Conservation (phyloP, 2,888 invertebrate species). For the Phalangium opilio region DNA sequence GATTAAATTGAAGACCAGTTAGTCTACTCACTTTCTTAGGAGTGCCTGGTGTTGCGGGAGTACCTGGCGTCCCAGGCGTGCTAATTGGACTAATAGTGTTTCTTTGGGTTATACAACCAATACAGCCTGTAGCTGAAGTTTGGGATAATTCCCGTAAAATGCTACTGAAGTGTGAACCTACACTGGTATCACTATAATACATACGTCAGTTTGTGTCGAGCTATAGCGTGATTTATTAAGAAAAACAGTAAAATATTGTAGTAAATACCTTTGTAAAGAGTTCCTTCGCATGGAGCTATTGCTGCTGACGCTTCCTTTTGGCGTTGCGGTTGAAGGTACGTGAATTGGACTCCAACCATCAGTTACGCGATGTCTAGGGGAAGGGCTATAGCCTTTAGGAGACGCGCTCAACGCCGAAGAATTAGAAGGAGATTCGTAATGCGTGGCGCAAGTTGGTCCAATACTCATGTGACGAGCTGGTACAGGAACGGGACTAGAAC, state of each 20-base stretch:
- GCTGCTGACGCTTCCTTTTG: no score
- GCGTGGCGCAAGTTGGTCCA: background rate
- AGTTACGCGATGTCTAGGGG: no score
- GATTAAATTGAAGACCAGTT: no score
- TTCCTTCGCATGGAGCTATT: conserved; percentile 6
- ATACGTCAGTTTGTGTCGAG: no score
- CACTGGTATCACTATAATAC: conserved; percentile 14
- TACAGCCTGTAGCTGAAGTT: conserved; percentile 16
- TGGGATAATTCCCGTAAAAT: conserved; percentile 39
- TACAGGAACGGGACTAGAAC: conserved; percentile 22
- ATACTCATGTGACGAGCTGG: conserved; percentile 14
- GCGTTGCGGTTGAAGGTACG: no score
- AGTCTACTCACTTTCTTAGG: conserved; percentile 22
- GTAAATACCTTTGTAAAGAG: conserved; percentile 15
- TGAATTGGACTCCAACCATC: no score
- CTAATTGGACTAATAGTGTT: conserved; percentile 17
- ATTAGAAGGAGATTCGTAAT: background rate
- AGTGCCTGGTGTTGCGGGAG: conserved; percentile 21
- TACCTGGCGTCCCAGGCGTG: conserved; percentile 17
- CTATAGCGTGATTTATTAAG: no score
- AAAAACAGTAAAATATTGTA: no score
- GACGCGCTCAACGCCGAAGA: no score
- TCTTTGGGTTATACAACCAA: conserved; percentile 17
- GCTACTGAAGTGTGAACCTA: conserved; percentile 16
- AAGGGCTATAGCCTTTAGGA: no score